phyloP scores from a whole-genome alignment of 2,797 vertebrate genomes.

The Rhodeus uyekii region DNA sequence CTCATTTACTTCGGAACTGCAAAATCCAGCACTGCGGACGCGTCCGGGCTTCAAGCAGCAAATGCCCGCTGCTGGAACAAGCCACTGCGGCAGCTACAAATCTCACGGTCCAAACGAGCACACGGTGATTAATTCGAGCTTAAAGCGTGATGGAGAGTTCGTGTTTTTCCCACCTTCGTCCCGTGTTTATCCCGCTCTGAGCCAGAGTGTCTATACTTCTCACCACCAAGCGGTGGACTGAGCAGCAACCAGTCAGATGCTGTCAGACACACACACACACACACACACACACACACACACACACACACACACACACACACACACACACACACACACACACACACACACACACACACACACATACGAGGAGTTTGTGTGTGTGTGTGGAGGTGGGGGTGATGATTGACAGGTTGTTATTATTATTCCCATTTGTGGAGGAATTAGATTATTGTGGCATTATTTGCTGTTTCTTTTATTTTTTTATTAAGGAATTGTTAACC shows the following conservation, averaged over 20 bases:
- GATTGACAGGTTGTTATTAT: constrained; percentile 32
- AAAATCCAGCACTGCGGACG: constrained; percentile 52
- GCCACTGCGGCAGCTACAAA: constrained; percentile 58
- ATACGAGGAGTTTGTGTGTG: not conserved
- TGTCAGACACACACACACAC: constrained; percentile 1
- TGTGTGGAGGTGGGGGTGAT: constrained; percentile 13
- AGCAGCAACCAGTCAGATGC: constrained; percentile 39
- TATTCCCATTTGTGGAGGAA: not conserved
- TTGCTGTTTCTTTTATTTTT: not conserved
- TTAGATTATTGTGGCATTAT: not conserved
- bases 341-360: constrained; percentile 12
- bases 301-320: constrained; percentile 16
- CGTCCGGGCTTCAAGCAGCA: constrained; percentile 37
- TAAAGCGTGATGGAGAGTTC: constrained; percentile 39
- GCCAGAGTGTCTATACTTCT: constrained; percentile 38
- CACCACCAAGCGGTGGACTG: constrained; percentile 41
- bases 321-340: constrained; percentile 16
- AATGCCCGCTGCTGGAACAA: constrained; percentile 40
- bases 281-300: constrained; percentile 14
- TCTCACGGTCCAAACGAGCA: constrained; percentile 42
- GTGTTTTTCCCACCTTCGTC: constrained; percentile 21
- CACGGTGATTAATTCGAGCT: constrained; percentile 43
- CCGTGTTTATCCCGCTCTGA: constrained; percentile 45
- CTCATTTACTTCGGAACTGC: constrained; percentile 42
- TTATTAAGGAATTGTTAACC: not conserved